Conservation (phyloP, 1,140 invertebrate species). For the Nilaparvata lugens region DNA sequence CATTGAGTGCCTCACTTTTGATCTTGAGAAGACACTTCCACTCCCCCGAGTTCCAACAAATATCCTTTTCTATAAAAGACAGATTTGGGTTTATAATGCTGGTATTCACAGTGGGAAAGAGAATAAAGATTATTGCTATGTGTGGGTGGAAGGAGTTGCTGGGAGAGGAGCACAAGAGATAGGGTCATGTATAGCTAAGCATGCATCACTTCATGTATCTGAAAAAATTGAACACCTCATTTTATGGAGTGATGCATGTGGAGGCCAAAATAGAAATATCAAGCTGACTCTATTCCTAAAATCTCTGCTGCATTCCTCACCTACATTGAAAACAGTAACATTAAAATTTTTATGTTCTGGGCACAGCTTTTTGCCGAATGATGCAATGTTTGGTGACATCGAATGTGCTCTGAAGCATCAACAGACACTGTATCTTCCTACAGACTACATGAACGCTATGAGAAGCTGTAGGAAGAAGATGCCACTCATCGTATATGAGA, state of each 20-base stretch:
- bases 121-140: constrained; percentile 26
- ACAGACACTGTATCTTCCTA: constrained; percentile 27
- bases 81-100: constrained; percentile 17
- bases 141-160: constrained; percentile 31
- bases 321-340: constrained; percentile 26
- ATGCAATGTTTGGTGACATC: constrained; percentile 31
- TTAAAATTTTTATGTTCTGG: constrained; percentile 31
- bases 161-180: constrained; percentile 31
- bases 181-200: constrained; percentile 31
- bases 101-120: constrained; percentile 26
- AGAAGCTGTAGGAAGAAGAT: constrained; percentile 25
- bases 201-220: too few relatives aligned
- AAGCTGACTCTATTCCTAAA: constrained; percentile 26
- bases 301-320: constrained; percentile 22
- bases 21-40: constrained; percentile 26
- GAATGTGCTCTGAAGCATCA: constrained; percentile 30
- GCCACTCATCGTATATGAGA: constrained; percentile 14
- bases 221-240: constrained; percentile 30
- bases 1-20: constrained; percentile 27
- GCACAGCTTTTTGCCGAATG: constrained; percentile 34
- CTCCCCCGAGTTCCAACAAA: constrained; percentile 11
- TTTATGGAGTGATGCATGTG: constrained; percentile 34
- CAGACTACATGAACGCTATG: constrained; percentile 30
- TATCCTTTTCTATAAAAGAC: constrained; percentile 31
- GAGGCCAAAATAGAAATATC: constrained; percentile 29